Percentiles rank a stretch among this genome's conserved stretches.
Evolutionary conservation across 1,140 invertebrate genomes (phyloP).

Genomic region (Protaetia brevitarsis): DNA sequence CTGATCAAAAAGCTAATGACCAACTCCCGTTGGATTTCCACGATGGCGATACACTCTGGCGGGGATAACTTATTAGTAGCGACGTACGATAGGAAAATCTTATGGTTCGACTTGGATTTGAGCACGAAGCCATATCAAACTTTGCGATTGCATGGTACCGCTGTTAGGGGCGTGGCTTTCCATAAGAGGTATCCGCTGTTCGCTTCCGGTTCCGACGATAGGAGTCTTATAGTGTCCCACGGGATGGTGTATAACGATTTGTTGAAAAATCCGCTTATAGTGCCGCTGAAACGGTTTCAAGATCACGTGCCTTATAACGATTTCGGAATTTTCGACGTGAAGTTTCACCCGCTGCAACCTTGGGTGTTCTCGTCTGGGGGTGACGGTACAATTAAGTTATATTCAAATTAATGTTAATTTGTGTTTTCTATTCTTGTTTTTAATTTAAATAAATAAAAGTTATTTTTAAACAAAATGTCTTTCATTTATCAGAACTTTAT

Average conservation of each 20-base stretch:
- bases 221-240: conserved; percentile 88
- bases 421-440: conserved; percentile 4
- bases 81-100: conserved; percentile 89
- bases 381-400: conserved; percentile 87
- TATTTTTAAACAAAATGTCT: too few relatives aligned
- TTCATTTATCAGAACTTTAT: too few relatives aligned
- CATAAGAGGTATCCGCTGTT: conserved; percentile 95
- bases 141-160: conserved; percentile 77
- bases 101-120: conserved; percentile 94
- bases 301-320: conserved; percentile 77
- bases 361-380: conserved; percentile 95
- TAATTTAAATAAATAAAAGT: background rate
- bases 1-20: conserved; percentile 88
- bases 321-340: conserved; percentile 84
- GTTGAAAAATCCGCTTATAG: conserved; percentile 92
- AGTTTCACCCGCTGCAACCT: conserved; percentile 93
- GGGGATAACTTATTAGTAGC: conserved; percentile 95
- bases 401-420: conserved; percentile 53
- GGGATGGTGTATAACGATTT: conserved; percentile 98
- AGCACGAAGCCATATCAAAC: conserved; percentile 96
- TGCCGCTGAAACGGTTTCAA: conserved; percentile 90
- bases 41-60: conserved; percentile 90
- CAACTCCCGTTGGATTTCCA: conserved; percentile 92
- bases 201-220: conserved; percentile 94
- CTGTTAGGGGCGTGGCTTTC: conserved; percentile 87